phyloP scores from a whole-genome alignment of 2,113 vertebrate genomes.

The Callionymus lyra region DNA sequence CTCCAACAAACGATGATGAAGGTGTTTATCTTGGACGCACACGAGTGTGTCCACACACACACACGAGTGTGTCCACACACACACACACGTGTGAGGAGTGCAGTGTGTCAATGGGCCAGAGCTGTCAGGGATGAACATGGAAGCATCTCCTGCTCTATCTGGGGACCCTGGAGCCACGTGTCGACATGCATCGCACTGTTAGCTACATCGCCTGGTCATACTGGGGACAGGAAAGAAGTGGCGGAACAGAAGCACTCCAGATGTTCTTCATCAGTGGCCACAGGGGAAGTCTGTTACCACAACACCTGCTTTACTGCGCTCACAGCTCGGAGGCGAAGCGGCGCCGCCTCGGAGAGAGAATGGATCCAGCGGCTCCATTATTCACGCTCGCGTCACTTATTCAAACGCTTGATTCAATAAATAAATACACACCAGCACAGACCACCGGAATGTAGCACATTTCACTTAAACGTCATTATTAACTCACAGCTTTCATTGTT shows the following conservation, averaged over 20 bases:
- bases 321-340: conserved; percentile 35
- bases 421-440: conserved; percentile 14
- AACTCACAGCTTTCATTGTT: too few species aligned
- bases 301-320: conserved; percentile 67
- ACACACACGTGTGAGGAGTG: conserved; percentile 54
- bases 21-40: too few species aligned
- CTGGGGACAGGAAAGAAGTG: conserved; percentile 67
- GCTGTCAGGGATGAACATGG: conserved; percentile 52
- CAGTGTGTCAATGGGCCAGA: conserved; percentile 45
- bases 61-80: conserved; percentile 28
- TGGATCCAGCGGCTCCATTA: too few species aligned
- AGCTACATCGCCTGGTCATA: conserved; percentile 71
- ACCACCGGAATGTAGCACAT: too few species aligned
- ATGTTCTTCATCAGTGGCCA: conserved; percentile 72
- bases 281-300: conserved; percentile 61
- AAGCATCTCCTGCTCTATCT: conserved; percentile 50
- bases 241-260: conserved; percentile 70
- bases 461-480: too few species aligned
- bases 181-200: conserved; percentile 67
- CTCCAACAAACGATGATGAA: too few species aligned
- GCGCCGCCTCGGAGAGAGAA: conserved; percentile 1
- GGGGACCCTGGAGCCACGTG: conserved; percentile 67
- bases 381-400: too few species aligned
- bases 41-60: too few species aligned
- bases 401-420: too few species aligned